A percentile compares a stretch with the other conserved stretches of the same genome.
Conservation (phyloP, 1,140 invertebrate genomes). For the Steinernema khuongi region DNA sequence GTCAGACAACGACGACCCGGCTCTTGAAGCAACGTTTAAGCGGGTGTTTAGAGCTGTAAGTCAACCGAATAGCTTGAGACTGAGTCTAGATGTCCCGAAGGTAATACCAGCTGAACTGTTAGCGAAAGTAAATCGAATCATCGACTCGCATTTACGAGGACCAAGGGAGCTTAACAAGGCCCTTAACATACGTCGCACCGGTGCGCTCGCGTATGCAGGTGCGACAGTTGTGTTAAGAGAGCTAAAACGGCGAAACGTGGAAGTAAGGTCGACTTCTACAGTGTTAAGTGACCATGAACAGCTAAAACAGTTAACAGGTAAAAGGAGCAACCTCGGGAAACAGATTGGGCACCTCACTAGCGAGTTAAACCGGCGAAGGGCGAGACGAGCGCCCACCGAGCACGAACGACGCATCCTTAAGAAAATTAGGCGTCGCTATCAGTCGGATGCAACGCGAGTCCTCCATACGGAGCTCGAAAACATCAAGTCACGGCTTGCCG, state of each 20-base stretch:
- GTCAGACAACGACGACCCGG: no score
- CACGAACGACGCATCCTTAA: neutral
- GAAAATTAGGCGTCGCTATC: neutral
- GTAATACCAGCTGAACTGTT: no score
- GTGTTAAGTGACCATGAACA: neutral
- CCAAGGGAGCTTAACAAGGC: neutral
- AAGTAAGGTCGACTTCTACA: no score
- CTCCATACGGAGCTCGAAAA: neutral
- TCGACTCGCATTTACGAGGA: no score
- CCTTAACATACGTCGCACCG: neutral
- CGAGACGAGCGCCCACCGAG: neutral
- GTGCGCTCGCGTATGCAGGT: neutral
- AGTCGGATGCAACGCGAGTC: neutral
- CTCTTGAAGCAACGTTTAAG: no score
- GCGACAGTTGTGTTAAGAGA: neutral
- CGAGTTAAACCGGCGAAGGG: neutral
- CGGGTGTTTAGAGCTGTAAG: no score
- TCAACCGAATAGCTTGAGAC: no score
- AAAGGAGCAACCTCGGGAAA: neutral
- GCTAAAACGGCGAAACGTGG: neutral
- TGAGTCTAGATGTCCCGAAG: no score
- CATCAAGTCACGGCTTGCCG: neutral
- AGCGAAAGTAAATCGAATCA: no score
- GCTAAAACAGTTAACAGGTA: neutral
- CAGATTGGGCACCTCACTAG: neutral